Percentiles rank a stretch among this genome's conserved stretches.
phyloP scores from a whole-genome alignment of 2,113 vertebrate species.

The Speoplatyrhinus poulsoni region DNA sequence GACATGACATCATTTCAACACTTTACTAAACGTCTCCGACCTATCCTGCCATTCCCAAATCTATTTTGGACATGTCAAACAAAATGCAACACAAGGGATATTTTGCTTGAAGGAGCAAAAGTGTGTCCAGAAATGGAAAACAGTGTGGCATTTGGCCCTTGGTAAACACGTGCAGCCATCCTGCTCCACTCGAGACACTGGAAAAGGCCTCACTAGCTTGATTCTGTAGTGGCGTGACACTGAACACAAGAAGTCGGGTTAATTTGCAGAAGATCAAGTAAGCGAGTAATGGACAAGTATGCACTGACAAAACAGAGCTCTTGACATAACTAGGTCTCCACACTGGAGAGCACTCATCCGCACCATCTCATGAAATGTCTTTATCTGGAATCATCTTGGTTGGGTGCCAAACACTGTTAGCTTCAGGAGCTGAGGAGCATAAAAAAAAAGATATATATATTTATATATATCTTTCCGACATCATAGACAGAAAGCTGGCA shows the following conservation, averaged over 20 bases:
- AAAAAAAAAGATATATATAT: not conserved
- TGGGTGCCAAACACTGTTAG: slow-evolving; percentile 59
- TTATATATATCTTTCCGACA: slow-evolving; percentile 58
- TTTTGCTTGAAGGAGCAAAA: too few relatives aligned
- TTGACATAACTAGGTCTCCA: slow-evolving; percentile 65
- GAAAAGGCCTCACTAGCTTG: slow-evolving; percentile 22
- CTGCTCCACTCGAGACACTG: not conserved
- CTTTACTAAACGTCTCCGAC: too few relatives aligned
- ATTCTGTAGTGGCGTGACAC: slow-evolving; percentile 19
- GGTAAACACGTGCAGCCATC: too few relatives aligned
- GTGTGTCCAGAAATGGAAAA: too few relatives aligned
- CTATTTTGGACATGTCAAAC: too few relatives aligned
- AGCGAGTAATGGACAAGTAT: slow-evolving; percentile 55
- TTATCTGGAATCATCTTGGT: slow-evolving; percentile 66
- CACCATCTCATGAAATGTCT: slow-evolving; percentile 64
- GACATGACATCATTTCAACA: too few relatives aligned
- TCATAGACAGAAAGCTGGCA: slow-evolving; percentile 59
- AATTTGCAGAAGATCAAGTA: slow-evolving; percentile 23
- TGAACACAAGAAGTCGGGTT: slow-evolving; percentile 17
- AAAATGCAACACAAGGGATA: too few relatives aligned
- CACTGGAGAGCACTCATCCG: slow-evolving; percentile 62
- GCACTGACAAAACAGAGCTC: slow-evolving; percentile 51
- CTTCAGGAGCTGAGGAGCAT: slow-evolving; percentile 58
- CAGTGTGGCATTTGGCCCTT: too few relatives aligned
- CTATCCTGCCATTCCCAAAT: too few relatives aligned